These are phyloP conservation scores for Ptychadena robeensis DNA, from an alignment of 2,797 vertebrate species.

Conservation along the genomic window DNA sequence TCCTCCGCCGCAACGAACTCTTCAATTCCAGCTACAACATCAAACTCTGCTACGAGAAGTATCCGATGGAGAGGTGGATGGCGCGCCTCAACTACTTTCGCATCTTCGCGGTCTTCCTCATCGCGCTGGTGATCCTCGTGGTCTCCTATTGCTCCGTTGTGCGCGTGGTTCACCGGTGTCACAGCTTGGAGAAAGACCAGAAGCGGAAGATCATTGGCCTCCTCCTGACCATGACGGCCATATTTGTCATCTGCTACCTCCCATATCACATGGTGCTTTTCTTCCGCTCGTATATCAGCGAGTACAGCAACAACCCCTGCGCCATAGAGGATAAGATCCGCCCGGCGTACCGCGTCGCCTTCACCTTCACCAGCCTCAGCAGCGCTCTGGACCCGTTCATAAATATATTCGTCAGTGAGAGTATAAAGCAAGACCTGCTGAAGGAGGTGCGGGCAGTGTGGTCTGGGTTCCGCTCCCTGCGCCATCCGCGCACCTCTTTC, in stretches of 20 bases:
- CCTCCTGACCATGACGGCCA: slow-evolving; percentile 47
- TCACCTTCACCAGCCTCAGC: slow-evolving; percentile 60
- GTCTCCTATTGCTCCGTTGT: slow-evolving; percentile 58
- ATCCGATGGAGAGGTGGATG: slow-evolving; percentile 55
- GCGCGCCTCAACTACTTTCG: slow-evolving; percentile 60
- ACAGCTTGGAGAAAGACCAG: slow-evolving; percentile 29
- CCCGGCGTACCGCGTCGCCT: slow-evolving; percentile 49
- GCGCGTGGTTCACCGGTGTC: slow-evolving; percentile 45
- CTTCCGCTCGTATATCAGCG: slow-evolving; percentile 49
- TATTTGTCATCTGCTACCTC: slow-evolving; percentile 62
- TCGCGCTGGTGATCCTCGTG: slow-evolving; percentile 54
- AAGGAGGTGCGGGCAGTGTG: slow-evolving; percentile 35
- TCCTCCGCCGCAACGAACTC: slow-evolving; percentile 30
- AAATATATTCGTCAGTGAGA: slow-evolving; percentile 58
- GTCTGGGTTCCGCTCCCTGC: slow-evolving; percentile 30
- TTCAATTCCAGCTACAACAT: slow-evolving; percentile 39
- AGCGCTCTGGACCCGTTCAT: slow-evolving; percentile 60
- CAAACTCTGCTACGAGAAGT: slow-evolving; percentile 61
- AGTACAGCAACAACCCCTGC: slow-evolving; percentile 38
- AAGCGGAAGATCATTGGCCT: slow-evolving; percentile 59
- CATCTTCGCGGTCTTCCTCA: slow-evolving; percentile 51
- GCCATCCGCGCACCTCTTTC: slow-evolving; percentile 8
- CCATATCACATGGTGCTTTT: slow-evolving; percentile 64
- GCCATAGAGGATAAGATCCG: slow-evolving; percentile 32
- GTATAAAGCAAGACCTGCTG: slow-evolving; percentile 50